Base-by-base conservation (phyloP, 2,888 invertebrate genomes). In the Latrodectus elegans region DNA sequence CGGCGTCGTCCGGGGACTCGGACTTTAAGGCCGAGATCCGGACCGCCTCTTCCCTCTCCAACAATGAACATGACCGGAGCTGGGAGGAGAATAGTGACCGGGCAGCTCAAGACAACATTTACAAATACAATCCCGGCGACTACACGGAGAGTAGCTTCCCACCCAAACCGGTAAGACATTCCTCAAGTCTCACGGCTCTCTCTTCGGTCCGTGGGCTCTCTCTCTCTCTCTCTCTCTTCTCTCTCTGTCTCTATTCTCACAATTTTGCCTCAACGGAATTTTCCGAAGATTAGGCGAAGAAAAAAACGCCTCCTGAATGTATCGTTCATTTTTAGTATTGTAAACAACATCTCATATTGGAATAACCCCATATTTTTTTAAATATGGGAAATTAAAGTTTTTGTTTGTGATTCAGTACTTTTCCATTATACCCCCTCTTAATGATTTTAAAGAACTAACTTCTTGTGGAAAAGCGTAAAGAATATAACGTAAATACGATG, bases 11-110 rank as follows among this genome's bases (percentile, higher is more conserved):
- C 78, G 97, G 91, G 65, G 97, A 97, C 91, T 97, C 97, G 90
- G 97, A 97, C 93, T 93, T 97, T 92, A 97, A 97, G 93, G 94
- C 97, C 90, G 97, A 97, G 92, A 94, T 97, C 89, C 94, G 97
- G 88, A 97, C 97, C 73, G 95, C 95, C 12, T 95, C 96, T 89
- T 96, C 95, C 65, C 95, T 95, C 91, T 96, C 95, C 92, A 96
- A 96, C 92, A 92, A 92, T 81, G 92, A 92, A 86, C 92, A 92
- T 89, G 89, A 89, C 74, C 68, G 88, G 70, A 89, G 89, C 76
- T 90, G 90, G 90, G 89, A 89, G 55, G 90, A 90, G 49, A 81
- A 77, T 65, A 84, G 89, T 53, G 87, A 86, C 83, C 75, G 89
- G 55, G 85, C 81, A 9, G 81, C 88, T 67, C 74, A 84, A 53